phyloP scores from a whole-genome alignment of 2,888 invertebrate genomes.

The Dicyrtomina minuta region DNA sequence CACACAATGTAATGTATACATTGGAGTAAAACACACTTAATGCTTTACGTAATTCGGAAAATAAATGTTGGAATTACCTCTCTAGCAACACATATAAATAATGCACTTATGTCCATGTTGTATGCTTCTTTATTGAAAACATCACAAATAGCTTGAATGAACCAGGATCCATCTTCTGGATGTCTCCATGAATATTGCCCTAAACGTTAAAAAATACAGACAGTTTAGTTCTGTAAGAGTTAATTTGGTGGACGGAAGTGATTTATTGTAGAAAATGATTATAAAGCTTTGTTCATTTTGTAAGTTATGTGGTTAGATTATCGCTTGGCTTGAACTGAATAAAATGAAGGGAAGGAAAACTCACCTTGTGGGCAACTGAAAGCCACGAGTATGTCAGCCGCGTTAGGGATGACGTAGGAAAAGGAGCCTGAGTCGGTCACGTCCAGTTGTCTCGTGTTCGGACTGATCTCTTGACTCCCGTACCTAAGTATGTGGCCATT shows the following conservation, averaged over 20 bases:
- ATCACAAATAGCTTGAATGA: constrained; percentile 85
- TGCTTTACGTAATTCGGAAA: too few relatives aligned
- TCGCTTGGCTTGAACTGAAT: too few relatives aligned
- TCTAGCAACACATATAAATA: constrained; percentile 74
- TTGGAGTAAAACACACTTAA: too few relatives aligned
- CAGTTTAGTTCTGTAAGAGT: too few relatives aligned
- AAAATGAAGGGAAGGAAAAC: too few relatives aligned
- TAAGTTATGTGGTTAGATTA: too few relatives aligned
- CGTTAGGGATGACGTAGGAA: constrained; percentile 52
- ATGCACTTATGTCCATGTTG: constrained; percentile 75
- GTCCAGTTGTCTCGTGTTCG: constrained; percentile 19
- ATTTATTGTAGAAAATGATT: too few relatives aligned
- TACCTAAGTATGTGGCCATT: constrained; percentile 33
- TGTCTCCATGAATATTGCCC: constrained; percentile 94
- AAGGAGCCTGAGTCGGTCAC: constrained; percentile 48
- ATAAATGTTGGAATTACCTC: constrained; percentile 40
- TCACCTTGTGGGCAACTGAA: constrained; percentile 50
- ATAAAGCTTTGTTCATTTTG: too few relatives aligned
- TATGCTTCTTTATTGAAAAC: constrained; percentile 73
- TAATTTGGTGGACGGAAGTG: too few relatives aligned
- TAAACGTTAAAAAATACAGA: too few relatives aligned
- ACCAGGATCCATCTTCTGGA: constrained; percentile 92
- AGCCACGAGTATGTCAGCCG: constrained; percentile 50
- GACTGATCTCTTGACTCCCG: constrained; percentile 3
- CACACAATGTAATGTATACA: too few relatives aligned